Evolutionary conservation across 2,888 invertebrate species (phyloP).

Genomic region (Tetragonula carbonaria): DNA sequence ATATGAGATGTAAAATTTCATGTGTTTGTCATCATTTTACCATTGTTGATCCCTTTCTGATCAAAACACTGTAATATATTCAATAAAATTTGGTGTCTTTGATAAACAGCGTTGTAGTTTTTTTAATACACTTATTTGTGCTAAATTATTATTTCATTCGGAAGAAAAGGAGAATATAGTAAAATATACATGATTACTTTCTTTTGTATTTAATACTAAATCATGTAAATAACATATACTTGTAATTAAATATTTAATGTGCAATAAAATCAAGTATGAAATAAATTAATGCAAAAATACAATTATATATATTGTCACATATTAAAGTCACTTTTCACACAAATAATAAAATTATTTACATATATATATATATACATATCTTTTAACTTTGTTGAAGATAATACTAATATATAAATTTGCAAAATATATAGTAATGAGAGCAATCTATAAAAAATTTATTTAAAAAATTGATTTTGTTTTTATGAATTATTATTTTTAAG

Average conservation of each 20-base stretch:
- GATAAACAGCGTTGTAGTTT: conserved; percentile 57
- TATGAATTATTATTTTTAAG: conserved; percentile 2
- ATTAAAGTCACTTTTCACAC: background rate
- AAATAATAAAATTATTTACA: conserved; percentile 4
- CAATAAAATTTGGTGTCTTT: conserved; percentile 80
- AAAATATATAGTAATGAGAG: background rate
- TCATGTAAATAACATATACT: background rate
- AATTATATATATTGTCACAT: background rate
- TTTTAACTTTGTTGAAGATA: background rate
- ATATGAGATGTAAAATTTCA: conserved; percentile 72
- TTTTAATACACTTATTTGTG: background rate
- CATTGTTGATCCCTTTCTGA: conserved; percentile 71
- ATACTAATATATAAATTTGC: background rate
- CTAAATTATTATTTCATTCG: background rate
- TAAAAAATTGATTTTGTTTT: background rate
- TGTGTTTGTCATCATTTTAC: conserved; percentile 70
- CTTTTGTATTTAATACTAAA: background rate
- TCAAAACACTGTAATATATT: conserved; percentile 76
- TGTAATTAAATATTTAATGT: background rate
- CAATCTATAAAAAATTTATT: conserved; percentile 6
- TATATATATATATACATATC: background rate
- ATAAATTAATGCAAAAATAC: conserved; percentile 4
- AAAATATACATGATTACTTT: background rate
- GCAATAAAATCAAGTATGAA: conserved; percentile 6
- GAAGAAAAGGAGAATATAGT: background rate